Evolutionary conservation across 92 coral and sea anemone species (phyloP).

Genomic region (Pocillopora grandis): DNA sequence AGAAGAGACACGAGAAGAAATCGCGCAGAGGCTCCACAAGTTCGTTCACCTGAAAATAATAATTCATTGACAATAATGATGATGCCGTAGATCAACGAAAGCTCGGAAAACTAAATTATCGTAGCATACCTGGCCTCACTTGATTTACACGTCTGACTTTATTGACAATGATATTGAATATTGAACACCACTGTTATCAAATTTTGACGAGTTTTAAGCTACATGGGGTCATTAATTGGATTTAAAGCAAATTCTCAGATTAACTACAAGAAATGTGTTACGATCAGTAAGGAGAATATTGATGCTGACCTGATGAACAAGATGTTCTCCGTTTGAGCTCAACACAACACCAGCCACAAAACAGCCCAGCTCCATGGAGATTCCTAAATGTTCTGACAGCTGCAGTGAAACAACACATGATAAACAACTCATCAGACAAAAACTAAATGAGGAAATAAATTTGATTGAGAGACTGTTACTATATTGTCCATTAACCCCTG

Average conservation of each 20-base stretch:
- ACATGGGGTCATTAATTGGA: background rate
- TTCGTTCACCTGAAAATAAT: conserved; percentile 57
- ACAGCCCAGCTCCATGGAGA: conserved; percentile 99
- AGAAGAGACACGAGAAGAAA: conserved; percentile 90
- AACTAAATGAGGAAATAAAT: background rate
- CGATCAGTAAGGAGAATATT: too few species aligned
- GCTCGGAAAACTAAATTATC: too few species aligned
- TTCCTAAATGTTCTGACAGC: conserved; percentile 95
- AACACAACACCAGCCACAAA: conserved; percentile 95
- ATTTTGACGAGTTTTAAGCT: background rate
- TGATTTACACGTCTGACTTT: too few species aligned
- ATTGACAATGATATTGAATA: background rate
- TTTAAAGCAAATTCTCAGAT: too few species aligned
- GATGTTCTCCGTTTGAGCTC: conserved; percentile 90
- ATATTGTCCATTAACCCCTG: background rate
- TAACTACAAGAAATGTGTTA: background rate
- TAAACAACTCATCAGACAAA: background rate
- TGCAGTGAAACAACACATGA: conserved; percentile 18
- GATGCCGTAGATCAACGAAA: too few species aligned
- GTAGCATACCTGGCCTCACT: too few species aligned
- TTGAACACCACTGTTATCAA: background rate
- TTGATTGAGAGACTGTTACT: background rate
- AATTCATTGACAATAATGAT: background rate
- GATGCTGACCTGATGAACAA: conserved; percentile 77
- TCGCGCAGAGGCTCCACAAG: conserved; percentile 88